Evolutionary conservation across 2,797 vertebrate species (phyloP).

Genomic region (Sparus aurata): DNA sequence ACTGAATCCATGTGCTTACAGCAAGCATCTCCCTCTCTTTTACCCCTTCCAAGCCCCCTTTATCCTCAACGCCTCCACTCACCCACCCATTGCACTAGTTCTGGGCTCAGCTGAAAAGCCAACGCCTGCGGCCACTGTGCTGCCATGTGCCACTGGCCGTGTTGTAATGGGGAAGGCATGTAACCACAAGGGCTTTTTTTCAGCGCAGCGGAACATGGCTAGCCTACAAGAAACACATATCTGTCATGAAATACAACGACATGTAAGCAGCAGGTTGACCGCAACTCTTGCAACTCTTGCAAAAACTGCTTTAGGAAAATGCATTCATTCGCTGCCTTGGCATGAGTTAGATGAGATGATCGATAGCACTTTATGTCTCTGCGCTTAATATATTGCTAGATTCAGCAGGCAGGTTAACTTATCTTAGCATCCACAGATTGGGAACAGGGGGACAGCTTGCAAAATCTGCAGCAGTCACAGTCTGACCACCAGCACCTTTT

Average conservation of each 20-base stretch:
- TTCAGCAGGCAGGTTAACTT: constrained; percentile 6
- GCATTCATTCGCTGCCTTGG: constrained; percentile 4
- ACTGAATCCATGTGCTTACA: constrained; percentile 57
- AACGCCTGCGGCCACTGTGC: constrained; percentile 78
- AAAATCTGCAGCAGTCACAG: too few relatives aligned
- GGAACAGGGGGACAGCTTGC: neutral
- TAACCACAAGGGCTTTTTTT: constrained; percentile 71
- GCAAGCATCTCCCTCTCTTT: constrained; percentile 58
- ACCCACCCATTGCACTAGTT: constrained; percentile 73
- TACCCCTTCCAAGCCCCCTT: constrained; percentile 34
- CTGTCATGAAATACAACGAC: constrained; percentile 26
- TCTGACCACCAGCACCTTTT: neutral
- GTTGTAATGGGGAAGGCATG: constrained; percentile 78
- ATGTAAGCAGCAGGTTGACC: constrained; percentile 19
- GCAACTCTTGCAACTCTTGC: constrained; percentile 5
- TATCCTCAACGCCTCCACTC: constrained; percentile 42
- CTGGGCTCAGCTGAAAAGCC: constrained; percentile 82
- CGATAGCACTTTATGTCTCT: neutral
- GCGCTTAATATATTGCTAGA: neutral
- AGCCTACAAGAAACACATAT: constrained; percentile 31
- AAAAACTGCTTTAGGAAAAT: constrained; percentile 13
- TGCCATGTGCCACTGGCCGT: constrained; percentile 81
- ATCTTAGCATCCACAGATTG: constrained; percentile 6
- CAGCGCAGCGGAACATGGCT: constrained; percentile 49
- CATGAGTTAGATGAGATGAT: constrained; percentile 21